These are phyloP conservation scores for Rousettus madagascariensis DNA, from an alignment of 2,797 vertebrate genomes.

Conservation along the genomic window DNA sequence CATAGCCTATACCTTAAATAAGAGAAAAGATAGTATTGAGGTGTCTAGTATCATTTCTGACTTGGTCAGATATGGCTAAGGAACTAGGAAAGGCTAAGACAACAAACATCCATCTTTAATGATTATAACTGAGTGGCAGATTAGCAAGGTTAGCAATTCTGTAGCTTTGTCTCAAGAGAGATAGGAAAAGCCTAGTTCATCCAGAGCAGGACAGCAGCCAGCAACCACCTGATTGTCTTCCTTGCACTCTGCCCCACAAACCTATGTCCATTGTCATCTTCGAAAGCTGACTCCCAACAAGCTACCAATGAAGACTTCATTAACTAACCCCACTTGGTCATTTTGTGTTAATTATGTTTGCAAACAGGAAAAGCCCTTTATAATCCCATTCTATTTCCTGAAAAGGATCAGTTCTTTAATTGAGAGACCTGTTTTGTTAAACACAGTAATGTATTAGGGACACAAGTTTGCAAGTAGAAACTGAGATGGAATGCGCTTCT, in stretches of 20 bases:
- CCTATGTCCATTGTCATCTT: background rate
- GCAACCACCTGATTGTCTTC: background rate
- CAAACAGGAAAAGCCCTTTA: background rate
- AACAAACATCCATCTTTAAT: background rate
- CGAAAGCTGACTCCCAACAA: background rate
- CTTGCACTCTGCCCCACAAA: background rate
- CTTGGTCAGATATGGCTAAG: background rate
- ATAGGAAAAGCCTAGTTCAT: background rate
- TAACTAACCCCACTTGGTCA: background rate
- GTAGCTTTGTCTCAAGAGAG: background rate
- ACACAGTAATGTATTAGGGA: background rate
- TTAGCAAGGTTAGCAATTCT: background rate
- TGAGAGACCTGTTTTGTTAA: constrained; percentile 2
- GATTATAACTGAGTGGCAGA: background rate
- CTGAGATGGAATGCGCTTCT: background rate
- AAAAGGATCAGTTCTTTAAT: background rate
- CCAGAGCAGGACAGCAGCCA: background rate
- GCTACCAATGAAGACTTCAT: background rate
- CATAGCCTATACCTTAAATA: background rate
- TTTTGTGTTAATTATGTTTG: background rate
- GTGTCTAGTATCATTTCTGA: background rate
- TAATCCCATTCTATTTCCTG: background rate
- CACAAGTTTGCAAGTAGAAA: background rate
- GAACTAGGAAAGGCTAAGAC: background rate
- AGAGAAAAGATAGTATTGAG: background rate